Percentiles rank a stretch among this genome's conserved stretches.
Conservation (phyloP, 2,888 invertebrate species). For the Griposia aprilina region DNA sequence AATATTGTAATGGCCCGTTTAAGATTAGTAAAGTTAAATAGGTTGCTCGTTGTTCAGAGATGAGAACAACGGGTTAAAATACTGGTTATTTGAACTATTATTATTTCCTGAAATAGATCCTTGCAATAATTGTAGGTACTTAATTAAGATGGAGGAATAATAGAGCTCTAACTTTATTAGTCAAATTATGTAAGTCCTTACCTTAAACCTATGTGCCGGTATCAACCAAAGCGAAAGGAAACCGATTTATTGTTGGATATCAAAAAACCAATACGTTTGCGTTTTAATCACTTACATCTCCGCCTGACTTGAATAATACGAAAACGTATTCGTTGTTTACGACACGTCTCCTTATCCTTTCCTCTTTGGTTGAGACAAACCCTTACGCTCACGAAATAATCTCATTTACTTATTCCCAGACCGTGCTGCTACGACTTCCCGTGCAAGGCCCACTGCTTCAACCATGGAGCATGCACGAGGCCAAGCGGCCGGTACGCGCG, state of each 20-base stretch:
- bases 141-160: background rate
- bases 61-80: conserved; percentile 9
- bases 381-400: background rate
- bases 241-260: background rate
- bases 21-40: conserved; percentile 58
- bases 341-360: background rate
- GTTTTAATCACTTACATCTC: background rate
- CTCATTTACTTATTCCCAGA: conserved; percentile 69
- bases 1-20: conserved; percentile 54
- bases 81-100: conserved; percentile 1
- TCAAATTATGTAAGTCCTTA: background rate
- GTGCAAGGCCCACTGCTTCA: conserved; percentile 88
- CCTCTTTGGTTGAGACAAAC: background rate
- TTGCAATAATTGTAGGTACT: background rate
- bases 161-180: background rate
- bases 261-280: background rate
- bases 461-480: conserved; percentile 85
- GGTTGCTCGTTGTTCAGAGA: conserved; percentile 37
- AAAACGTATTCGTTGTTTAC: background rate
- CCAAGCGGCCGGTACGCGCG: conserved; percentile 87
- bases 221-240: background rate
- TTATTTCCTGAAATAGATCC: background rate
- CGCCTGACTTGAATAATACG: background rate
- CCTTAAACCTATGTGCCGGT: no score
- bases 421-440: conserved; percentile 88